These are phyloP conservation scores for Leptatherina wallacei DNA, from an alignment of 2,797 vertebrate species.

Conservation along the genomic window DNA sequence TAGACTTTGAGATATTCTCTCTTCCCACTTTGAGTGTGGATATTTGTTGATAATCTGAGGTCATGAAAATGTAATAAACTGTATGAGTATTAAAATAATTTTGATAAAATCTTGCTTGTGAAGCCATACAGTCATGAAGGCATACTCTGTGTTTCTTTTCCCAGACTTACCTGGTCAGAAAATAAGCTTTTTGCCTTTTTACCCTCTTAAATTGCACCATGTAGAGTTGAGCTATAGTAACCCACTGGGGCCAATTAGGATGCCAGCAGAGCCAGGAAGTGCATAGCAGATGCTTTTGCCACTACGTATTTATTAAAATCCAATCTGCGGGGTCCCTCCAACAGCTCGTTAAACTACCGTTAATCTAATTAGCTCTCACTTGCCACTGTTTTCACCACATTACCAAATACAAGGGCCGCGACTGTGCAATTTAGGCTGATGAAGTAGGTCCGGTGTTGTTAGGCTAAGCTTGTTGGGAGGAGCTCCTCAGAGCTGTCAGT, in stretches of 20 bases:
- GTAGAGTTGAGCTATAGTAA: constrained; percentile 71
- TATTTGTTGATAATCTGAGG: constrained; percentile 36
- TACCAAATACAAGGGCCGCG: constrained; percentile 79
- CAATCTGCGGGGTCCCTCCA: constrained; percentile 78
- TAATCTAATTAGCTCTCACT: constrained; percentile 86
- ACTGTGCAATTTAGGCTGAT: constrained; percentile 80
- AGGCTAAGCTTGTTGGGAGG: constrained; percentile 68
- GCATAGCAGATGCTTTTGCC: constrained; percentile 82
- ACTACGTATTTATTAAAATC: constrained; percentile 84
- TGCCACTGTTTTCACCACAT: constrained; percentile 83
- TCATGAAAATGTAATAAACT: constrained; percentile 45
- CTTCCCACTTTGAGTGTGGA: constrained; percentile 19
- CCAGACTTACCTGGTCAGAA: constrained; percentile 64
- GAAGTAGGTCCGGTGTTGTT: constrained; percentile 75
- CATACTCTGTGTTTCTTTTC: constrained; percentile 38
- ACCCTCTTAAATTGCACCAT: constrained; percentile 63
- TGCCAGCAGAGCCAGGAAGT: constrained; percentile 79
- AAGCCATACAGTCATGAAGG: constrained; percentile 43
- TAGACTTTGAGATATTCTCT: constrained; percentile 43
- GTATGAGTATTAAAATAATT: constrained; percentile 31
- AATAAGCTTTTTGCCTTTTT: constrained; percentile 61
- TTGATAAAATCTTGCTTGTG: constrained; percentile 42
- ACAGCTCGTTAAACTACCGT: constrained; percentile 82
- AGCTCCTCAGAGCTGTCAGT: constrained; percentile 88
- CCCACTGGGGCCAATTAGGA: constrained; percentile 85